phyloP scores from a whole-genome alignment of 2,888 invertebrate species.

The Rhopalosiphum nymphaeae region DNA sequence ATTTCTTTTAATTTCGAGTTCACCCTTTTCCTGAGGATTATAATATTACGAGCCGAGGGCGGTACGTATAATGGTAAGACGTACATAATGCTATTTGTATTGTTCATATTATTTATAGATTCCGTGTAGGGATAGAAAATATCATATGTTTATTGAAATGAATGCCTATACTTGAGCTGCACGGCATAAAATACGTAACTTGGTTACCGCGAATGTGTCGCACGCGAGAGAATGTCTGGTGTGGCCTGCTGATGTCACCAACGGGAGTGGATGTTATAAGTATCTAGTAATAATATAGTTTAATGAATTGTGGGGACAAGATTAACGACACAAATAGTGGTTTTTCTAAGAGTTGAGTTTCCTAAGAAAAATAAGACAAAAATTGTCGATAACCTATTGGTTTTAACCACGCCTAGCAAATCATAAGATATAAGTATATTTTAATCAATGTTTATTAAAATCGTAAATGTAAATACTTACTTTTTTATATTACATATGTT shows the following conservation, averaged over 20 bases:
- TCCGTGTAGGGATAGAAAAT: neutral
- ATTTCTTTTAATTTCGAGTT: neutral
- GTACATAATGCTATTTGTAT: neutral
- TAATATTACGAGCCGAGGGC: neutral
- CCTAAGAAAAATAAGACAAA: neutral
- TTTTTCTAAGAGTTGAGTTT: too few species aligned
- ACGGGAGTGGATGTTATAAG: too few species aligned
- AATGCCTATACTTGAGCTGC: neutral
- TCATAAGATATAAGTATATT: neutral
- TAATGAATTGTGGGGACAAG: neutral
- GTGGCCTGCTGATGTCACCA: too few species aligned
- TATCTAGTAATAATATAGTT: neutral
- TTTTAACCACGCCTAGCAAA: neutral
- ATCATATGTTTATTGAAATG: neutral
- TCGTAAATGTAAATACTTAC: neutral
- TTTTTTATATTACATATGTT: neutral
- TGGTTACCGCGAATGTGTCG: neutral
- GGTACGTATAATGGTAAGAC: neutral
- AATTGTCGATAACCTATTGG: neutral
- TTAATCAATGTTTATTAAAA: neutral
- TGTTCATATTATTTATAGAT: neutral
- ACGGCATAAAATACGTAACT: neutral
- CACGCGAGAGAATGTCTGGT: neutral
- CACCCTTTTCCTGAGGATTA: neutral
- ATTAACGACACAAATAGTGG: neutral